Percentiles rank a stretch among this genome's conserved stretches.
phyloP scores from a whole-genome alignment of 2,113 vertebrate species.

The Acrocephalus kingi region DNA sequence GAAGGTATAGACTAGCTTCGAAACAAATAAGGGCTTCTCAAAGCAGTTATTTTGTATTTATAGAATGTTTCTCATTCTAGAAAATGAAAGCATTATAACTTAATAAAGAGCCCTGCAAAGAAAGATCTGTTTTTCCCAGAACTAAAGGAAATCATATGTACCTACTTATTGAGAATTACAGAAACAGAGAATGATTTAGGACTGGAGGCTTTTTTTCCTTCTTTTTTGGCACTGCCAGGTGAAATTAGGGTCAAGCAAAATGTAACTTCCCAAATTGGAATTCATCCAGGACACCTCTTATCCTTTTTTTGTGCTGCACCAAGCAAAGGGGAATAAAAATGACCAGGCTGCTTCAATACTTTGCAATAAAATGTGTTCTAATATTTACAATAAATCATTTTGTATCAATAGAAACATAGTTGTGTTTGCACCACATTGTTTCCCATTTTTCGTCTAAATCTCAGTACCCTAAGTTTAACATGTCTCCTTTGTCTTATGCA shows the following conservation, averaged over 20 bases:
- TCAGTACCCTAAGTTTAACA: not conserved
- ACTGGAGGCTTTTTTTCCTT: not conserved
- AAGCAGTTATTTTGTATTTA: not conserved
- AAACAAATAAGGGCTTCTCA: not conserved
- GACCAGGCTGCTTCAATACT: not conserved
- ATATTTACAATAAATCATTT: conserved; percentile 6
- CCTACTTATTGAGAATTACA: not conserved
- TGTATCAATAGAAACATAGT: not conserved
- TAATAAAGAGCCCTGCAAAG: not conserved
- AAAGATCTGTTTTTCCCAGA: not conserved
- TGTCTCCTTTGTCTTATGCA: not conserved
- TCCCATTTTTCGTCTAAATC: not conserved
- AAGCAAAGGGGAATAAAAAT: not conserved
- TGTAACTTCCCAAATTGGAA: conserved; percentile 1
- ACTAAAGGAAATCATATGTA: not conserved
- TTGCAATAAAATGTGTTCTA: not conserved
- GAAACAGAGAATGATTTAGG: not conserved
- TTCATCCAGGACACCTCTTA: not conserved
- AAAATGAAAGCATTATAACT: not conserved
- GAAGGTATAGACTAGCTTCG: not conserved
- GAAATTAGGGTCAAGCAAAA: conserved; percentile 12
- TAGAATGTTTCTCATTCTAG: not conserved
- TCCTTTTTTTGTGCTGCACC: not conserved
- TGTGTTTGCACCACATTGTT: not conserved
- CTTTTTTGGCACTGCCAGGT: not conserved